Percentiles rank a stretch among this genome's conserved stretches.
These are phyloP conservation scores for Myanophis thanlyinensis DNA, from an alignment of 2,113 vertebrate genomes.

Conservation along the genomic window DNA sequence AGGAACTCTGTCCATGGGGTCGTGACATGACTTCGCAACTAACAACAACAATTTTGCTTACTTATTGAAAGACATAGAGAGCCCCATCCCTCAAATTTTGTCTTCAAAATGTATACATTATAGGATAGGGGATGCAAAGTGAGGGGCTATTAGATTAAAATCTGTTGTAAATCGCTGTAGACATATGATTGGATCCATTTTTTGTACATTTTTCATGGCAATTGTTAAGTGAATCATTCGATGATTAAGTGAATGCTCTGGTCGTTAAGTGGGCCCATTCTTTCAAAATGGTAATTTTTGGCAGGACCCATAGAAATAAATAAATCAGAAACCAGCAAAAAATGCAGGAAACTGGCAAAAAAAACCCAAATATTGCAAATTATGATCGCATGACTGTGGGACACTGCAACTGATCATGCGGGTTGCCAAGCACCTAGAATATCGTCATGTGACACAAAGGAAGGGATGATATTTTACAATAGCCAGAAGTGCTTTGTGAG, in stretches of 20 bases:
- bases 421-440: not conserved
- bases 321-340: not conserved
- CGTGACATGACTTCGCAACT: too few relatives aligned
- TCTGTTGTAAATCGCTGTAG: not conserved
- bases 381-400: not conserved
- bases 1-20: too few relatives aligned
- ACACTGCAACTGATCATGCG: not conserved
- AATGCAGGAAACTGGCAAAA: not conserved
- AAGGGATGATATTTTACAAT: not conserved
- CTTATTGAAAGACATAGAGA: not conserved
- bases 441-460: not conserved
- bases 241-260: not conserved
- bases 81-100: not conserved
- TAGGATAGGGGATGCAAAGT: not conserved
- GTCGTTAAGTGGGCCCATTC: not conserved
- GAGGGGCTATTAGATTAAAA: not conserved
- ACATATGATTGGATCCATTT: not conserved
- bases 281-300: not conserved
- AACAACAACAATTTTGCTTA: not conserved
- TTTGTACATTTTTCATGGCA: not conserved
- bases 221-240: not conserved
- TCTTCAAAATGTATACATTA: not conserved
- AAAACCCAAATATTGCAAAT: not conserved
- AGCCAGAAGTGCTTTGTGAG: not conserved
- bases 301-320: not conserved